Conservation (phyloP, 2,888 invertebrate species). For the Mythimna vitellina region DNA sequence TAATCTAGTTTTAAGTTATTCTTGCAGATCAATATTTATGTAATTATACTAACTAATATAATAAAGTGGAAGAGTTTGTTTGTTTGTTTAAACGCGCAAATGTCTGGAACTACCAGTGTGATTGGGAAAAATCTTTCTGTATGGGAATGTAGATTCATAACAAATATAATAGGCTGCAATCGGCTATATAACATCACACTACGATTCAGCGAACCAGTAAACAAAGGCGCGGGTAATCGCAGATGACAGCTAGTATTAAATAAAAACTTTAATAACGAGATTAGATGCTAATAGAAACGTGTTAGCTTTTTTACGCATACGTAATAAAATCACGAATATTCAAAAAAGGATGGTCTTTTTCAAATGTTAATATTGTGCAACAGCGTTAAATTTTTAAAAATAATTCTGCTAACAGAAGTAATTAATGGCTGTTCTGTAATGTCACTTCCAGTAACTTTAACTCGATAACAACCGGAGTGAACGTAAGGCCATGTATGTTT, state of each 20-base stretch:
- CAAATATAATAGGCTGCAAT: no score
- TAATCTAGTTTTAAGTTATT: neutral
- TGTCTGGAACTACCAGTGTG: no score
- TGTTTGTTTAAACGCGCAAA: no score
- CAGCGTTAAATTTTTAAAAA: neutral
- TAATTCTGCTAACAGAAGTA: neutral
- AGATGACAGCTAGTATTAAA: neutral
- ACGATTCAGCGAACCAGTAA: no score
- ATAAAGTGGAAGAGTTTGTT: no score
- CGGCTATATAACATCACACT: no score
- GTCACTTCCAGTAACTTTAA: slow-evolving; percentile 57
- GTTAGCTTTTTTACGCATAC: neutral
- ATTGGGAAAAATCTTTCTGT: no score
- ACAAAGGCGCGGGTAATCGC: neutral
- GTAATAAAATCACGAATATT: neutral
- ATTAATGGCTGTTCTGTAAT: neutral
- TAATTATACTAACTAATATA: neutral
- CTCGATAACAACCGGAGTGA: slow-evolving; percentile 64
- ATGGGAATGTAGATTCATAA: no score
- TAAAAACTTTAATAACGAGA: slow-evolving; percentile 3
- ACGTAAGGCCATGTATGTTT: slow-evolving; percentile 74
- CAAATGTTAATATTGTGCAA: slow-evolving; percentile 17
- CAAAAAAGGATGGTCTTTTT: neutral
- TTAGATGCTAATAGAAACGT: slow-evolving; percentile 1
- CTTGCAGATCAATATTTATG: neutral